Percentiles rank a stretch among this genome's conserved stretches.
Conservation (phyloP, 1,140 invertebrate species). For the Ctenoplectra terminalis region DNA sequence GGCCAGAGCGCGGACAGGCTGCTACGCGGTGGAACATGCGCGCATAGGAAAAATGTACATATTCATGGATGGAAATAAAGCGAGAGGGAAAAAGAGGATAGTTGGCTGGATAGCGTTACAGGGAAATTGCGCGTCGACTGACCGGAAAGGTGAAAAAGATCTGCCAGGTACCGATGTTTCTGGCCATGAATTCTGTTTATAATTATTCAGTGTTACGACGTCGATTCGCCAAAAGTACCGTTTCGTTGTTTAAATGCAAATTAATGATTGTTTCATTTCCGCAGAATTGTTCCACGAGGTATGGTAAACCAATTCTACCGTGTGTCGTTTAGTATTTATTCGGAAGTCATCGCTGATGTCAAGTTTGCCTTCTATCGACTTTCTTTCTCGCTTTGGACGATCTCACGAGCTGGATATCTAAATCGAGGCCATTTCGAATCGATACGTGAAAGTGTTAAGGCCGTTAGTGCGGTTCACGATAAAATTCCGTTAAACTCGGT, state of each 20-base stretch:
- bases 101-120: conserved; percentile 4
- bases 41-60: conserved; percentile 41
- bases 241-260: conserved; percentile 29
- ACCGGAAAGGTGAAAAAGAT: conserved; percentile 21
- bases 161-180: not conserved
- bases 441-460: not conserved
- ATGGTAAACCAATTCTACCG: not conserved
- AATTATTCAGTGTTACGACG: conserved; percentile 42
- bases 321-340: conserved; percentile 1
- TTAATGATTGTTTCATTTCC: conserved; percentile 21
- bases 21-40: conserved; percentile 38
- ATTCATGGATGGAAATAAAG: conserved; percentile 56
- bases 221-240: not conserved
- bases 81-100: not conserved
- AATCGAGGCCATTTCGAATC: conserved; percentile 1
- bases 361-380: not conserved
- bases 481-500: not conserved
- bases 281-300: not conserved
- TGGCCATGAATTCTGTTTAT: not conserved
- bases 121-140: conserved; percentile 38
- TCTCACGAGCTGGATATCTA: not conserved
- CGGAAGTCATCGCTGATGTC: not conserved
- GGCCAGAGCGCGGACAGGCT: not conserved
- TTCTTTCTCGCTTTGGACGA: not conserved
- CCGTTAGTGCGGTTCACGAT: not conserved